phyloP scores from a whole-genome alignment of 2,888 invertebrate species.

The Acleris laterana region DNA sequence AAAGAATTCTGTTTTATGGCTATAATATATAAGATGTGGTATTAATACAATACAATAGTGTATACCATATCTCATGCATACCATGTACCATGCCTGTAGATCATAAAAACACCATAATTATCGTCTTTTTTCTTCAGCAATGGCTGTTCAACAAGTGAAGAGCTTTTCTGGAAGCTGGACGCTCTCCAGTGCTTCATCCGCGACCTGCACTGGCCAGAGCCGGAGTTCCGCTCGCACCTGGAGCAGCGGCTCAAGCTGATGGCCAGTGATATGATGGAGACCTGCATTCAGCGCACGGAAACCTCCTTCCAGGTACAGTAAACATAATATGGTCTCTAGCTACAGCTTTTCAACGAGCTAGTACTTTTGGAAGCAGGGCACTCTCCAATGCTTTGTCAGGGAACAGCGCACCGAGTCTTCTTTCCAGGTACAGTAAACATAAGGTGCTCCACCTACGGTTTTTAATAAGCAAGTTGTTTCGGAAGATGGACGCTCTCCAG shows the following conservation, averaged over 20 bases:
- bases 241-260: conserved; percentile 98
- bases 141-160: conserved; percentile 99
- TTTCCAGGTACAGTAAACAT: conserved; percentile 84
- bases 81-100: too few species aligned
- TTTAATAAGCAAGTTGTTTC: too few species aligned
- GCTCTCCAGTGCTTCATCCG: conserved; percentile 98
- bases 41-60: too few species aligned
- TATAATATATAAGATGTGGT: too few species aligned
- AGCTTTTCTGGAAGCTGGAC: conserved; percentile 99
- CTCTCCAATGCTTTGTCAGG: conserved; percentile 88
- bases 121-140: conserved; percentile 83
- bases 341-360: conserved; percentile 99
- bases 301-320: conserved; percentile 87
- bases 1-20: too few species aligned
- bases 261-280: conserved; percentile 99
- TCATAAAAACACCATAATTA: too few species aligned
- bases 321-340: conserved; percentile 65
- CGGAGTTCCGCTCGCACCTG: conserved; percentile 97
- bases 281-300: conserved; percentile 96
- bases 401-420: conserved; percentile 92
- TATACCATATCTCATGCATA: too few species aligned
- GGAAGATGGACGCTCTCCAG: conserved; percentile 97
- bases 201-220: conserved; percentile 99
- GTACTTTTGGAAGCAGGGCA: conserved; percentile 99
- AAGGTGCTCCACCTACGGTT: conserved; percentile 90